phyloP scores from a whole-genome alignment of 1,140 invertebrate species.

The Teleopsis dalmanni region DNA sequence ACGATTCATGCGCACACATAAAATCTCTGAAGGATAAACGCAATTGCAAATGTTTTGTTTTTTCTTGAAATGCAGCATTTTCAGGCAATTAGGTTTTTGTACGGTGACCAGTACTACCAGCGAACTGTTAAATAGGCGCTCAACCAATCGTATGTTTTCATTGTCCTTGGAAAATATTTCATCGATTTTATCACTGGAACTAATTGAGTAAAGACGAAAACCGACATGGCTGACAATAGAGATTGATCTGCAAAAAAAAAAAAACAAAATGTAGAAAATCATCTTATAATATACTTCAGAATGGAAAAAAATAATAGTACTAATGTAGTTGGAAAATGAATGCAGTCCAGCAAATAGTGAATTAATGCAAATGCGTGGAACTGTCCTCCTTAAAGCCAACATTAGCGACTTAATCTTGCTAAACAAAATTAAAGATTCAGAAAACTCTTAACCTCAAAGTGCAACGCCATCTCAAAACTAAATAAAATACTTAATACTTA shows the following conservation, averaged over 20 bases:
- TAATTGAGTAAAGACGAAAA: constrained; percentile 32
- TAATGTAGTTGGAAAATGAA: no score
- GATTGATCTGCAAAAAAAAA: constrained; percentile 23
- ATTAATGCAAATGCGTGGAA: no score
- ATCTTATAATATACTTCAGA: neutral
- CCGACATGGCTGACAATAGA: constrained; percentile 29
- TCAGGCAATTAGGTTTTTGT: constrained; percentile 40
- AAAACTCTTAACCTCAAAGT: no score
- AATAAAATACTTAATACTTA: no score
- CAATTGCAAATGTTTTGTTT: constrained; percentile 98
- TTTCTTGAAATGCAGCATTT: constrained; percentile 95
- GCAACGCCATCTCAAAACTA: no score
- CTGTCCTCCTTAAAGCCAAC: no score
- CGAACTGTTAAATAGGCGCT: constrained; percentile 41
- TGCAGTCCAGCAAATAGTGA: no score
- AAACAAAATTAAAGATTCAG: no score
- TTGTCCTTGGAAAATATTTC: constrained; percentile 41
- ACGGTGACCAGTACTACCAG: constrained; percentile 40
- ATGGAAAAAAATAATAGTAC: no score
- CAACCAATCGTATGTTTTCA: constrained; percentile 39
- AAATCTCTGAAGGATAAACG: constrained; percentile 94
- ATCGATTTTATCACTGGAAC: constrained; percentile 34
- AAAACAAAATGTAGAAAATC: neutral
- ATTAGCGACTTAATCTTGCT: no score
- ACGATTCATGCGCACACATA: constrained; percentile 93